Base-by-base conservation (phyloP, 1,140 invertebrate species). In the Rhopalosiphum padi region DNA sequence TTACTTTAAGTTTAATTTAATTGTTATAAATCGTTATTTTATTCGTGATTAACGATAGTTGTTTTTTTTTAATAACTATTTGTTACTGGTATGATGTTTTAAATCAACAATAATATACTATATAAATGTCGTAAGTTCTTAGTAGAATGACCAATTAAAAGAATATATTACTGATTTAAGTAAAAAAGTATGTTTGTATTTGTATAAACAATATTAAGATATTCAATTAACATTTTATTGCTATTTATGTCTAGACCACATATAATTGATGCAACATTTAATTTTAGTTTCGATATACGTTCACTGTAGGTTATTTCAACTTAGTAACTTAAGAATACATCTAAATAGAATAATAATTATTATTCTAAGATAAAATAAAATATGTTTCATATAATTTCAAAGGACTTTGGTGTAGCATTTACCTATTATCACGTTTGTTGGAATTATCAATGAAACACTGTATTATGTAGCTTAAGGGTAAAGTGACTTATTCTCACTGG, bases 131-230 rank as follows among this genome's bases (percentile, higher is more conserved):
- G 60, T 77, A 77, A 5, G 15, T n/a, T 77, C n/a, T 77, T 77
- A 4, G 18, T 51, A 51, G 48, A 51, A 15, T 51, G 15, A 51
- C 18, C 60, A n/a, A 77, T 77, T 18, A n/a, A 77, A 6, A 77
- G 30, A 77, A 77, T 77, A n/a, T 77, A n/a, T 77, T n/a, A 77
- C 4, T n/a, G 60, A 77, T 18, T 77, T 77, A 77, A 77, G 60
- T 77, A 77, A 77, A 77, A 77, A 77, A n/a, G n/a, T 77, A 77
- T 77, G 60, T 77, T n/a, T 77, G 60, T 77, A 35, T 77, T 68
- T n/a, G 11, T 60, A 68, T 68, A 68, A 9, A 30, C 25, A 68
- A 30, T 25, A 68, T 68, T 68, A 68, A 68, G 60, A n/a, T 68
- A 68, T 68, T 68, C 3, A 15, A 68, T 68, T 11, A 30, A 68